Evolutionary conservation across 2,797 vertebrate genomes (phyloP).

Genomic region (Telmatherina bonti): DNA sequence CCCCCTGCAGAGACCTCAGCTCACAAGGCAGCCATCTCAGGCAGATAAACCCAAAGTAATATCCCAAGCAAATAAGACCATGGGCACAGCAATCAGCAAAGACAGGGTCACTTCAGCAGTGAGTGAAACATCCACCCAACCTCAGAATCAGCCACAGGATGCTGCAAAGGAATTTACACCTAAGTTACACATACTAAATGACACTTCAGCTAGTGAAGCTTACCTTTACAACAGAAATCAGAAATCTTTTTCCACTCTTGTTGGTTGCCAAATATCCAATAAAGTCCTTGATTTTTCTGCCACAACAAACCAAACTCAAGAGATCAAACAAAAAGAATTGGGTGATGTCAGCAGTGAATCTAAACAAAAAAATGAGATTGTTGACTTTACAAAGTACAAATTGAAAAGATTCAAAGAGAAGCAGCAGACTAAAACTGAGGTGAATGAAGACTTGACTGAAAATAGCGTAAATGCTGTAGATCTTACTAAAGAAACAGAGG

Average conservation of each 20-base stretch:
- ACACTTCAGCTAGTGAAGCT: conserved; percentile 50
- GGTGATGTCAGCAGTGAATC: background rate
- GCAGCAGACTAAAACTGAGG: conserved; percentile 28
- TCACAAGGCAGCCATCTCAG: conserved; percentile 73
- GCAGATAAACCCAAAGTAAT: conserved; percentile 36
- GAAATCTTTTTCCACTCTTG: conserved; percentile 21
- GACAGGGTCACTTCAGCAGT: conserved; percentile 2
- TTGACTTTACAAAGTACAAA: conserved; percentile 82
- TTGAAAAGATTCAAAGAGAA: conserved; percentile 72
- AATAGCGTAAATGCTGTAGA: conserved; percentile 58
- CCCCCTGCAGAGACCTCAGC: conserved; percentile 58
- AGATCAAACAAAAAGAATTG: conserved; percentile 33
- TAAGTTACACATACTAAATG: conserved; percentile 74
- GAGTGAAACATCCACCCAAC: conserved; percentile 14
- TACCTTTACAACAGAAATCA: conserved; percentile 66
- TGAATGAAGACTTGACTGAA: conserved; percentile 20
- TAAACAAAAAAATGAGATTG: conserved; percentile 44
- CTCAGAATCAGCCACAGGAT: conserved; percentile 40
- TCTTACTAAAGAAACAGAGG: conserved; percentile 73
- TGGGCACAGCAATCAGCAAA: conserved; percentile 30
- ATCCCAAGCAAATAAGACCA: conserved; percentile 39
- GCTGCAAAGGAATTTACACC: conserved; percentile 41
- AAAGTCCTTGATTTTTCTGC: conserved; percentile 81
- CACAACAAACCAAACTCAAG: conserved; percentile 44
- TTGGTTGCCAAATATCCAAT: conserved; percentile 47